Conservation (phyloP, 2,797 vertebrate species). For the Epinephelus coioides region DNA sequence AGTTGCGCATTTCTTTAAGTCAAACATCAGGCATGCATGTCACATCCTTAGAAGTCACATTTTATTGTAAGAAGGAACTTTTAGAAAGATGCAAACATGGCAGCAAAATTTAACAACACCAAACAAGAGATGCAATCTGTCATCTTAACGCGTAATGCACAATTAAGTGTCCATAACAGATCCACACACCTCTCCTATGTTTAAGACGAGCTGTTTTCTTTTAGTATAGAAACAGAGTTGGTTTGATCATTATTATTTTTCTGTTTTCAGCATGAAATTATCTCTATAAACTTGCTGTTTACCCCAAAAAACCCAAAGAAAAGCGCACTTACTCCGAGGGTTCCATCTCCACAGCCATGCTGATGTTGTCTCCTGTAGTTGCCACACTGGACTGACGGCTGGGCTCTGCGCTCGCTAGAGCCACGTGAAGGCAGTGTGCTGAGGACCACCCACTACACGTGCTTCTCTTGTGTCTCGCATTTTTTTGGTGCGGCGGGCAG, state of each 20-base stretch:
- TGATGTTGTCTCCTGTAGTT: constrained; percentile 61
- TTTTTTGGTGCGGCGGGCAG: constrained; percentile 28
- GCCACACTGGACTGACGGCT: constrained; percentile 61
- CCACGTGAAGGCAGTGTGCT: constrained; percentile 80
- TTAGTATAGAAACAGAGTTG: not conserved
- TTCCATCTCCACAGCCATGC: constrained; percentile 86
- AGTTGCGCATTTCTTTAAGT: not conserved
- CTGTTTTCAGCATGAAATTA: not conserved
- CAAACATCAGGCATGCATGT: not conserved
- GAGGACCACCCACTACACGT: constrained; percentile 84
- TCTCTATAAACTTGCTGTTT: not conserved
- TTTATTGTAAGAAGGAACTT: not conserved
- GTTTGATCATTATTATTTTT: not conserved
- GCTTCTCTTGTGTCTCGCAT: constrained; percentile 65
- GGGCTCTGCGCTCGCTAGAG: constrained; percentile 65
- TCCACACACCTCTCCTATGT: rapidly evolving
- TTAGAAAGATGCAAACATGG: not conserved
- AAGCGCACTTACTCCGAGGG: constrained; percentile 84
- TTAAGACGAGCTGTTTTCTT: not conserved
- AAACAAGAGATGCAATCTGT: not conserved
- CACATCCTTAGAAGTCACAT: not conserved
- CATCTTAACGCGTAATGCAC: not conserved
- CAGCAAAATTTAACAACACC: not conserved
- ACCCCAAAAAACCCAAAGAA: not conserved
- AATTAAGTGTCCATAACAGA: not conserved